A percentile compares a stretch with the other conserved stretches of the same genome.
These are phyloP conservation scores for Himalopsyche anomala DNA, from an alignment of 2,888 invertebrate genomes.

Conservation along the genomic window DNA sequence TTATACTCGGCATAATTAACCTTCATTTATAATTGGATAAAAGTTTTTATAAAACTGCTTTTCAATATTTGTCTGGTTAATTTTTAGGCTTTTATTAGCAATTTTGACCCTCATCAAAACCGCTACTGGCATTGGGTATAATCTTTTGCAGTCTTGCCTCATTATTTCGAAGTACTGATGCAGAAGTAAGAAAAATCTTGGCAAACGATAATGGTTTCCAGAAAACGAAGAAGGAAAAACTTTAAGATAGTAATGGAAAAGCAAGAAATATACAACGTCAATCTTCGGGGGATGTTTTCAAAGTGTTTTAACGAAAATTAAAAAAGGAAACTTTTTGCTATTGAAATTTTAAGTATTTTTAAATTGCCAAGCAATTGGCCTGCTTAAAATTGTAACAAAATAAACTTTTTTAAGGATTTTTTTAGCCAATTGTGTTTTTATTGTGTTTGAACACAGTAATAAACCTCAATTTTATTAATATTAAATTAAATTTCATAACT, in stretches of 20 bases:
- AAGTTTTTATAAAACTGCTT: too few relatives aligned
- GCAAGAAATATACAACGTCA: slow-evolving; percentile 38
- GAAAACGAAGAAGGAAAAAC: slow-evolving; percentile 50
- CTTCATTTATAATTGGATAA: too few relatives aligned
- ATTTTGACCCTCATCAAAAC: neutral
- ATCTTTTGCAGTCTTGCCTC: slow-evolving; percentile 52
- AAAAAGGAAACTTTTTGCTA: slow-evolving; percentile 31
- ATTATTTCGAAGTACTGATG: slow-evolving; percentile 60
- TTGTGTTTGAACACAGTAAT: too few relatives aligned
- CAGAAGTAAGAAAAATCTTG: slow-evolving; percentile 60
- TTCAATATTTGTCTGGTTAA: neutral
- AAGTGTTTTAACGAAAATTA: slow-evolving; percentile 48
- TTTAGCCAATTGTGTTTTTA: too few relatives aligned
- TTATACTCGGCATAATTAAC: too few relatives aligned
- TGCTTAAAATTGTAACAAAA: too few relatives aligned
- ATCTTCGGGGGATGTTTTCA: slow-evolving; percentile 10
- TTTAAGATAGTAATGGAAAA: slow-evolving; percentile 49
- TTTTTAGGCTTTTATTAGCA: neutral
- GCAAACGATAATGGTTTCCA: slow-evolving; percentile 57
- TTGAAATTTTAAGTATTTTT: too few relatives aligned
- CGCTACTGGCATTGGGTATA: neutral
- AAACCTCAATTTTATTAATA: too few relatives aligned
- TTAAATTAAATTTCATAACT: too few relatives aligned
- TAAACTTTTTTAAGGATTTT: too few relatives aligned
- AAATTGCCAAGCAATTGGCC: too few relatives aligned